phyloP scores from a whole-genome alignment of 2,888 invertebrate species.

The Ypsolopha sequella region DNA sequence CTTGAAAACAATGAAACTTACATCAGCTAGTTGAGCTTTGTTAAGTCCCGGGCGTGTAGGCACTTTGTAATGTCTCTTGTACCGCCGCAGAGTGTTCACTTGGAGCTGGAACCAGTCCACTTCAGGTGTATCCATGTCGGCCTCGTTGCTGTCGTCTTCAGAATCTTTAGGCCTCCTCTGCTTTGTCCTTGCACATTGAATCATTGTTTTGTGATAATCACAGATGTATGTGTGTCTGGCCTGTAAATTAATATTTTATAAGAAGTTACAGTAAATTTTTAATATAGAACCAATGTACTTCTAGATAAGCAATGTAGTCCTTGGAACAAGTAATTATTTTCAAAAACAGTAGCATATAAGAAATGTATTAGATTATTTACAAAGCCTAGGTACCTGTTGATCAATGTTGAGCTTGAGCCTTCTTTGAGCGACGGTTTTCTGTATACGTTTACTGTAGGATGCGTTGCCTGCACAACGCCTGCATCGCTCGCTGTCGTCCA shows the following conservation, averaged over 20 bases:
- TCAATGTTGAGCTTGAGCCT: slow-evolving; percentile 91
- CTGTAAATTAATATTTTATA: slow-evolving; percentile 51
- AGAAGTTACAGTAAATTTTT: no score
- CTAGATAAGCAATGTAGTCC: no score
- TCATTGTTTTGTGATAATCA: slow-evolving; percentile 95
- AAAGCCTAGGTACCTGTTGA: slow-evolving; percentile 44
- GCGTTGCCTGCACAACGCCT: slow-evolving; percentile 92
- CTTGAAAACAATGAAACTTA: no score
- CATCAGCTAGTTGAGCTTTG: slow-evolving; percentile 96
- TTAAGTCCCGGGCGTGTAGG: slow-evolving; percentile 92
- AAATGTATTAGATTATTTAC: no score
- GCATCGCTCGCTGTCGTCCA: slow-evolving; percentile 91
- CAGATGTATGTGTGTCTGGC: slow-evolving; percentile 97
- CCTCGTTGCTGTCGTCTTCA: slow-evolving; percentile 94
- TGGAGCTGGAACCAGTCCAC: slow-evolving; percentile 95
- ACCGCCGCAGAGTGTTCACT: slow-evolving; percentile 92
- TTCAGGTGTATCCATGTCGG: slow-evolving; percentile 92
- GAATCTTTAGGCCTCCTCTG: slow-evolving; percentile 90
- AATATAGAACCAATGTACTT: no score
- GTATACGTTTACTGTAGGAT: slow-evolving; percentile 96
- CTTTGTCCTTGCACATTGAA: slow-evolving; percentile 95
- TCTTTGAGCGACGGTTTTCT: slow-evolving; percentile 93
- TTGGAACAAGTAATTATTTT: no score
- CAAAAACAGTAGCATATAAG: no score
- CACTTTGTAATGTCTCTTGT: slow-evolving; percentile 94